Percentiles rank a stretch among this genome's conserved stretches.
phyloP scores from a whole-genome alignment of 1,140 invertebrate species.

The Bombus vancouverensis region DNA sequence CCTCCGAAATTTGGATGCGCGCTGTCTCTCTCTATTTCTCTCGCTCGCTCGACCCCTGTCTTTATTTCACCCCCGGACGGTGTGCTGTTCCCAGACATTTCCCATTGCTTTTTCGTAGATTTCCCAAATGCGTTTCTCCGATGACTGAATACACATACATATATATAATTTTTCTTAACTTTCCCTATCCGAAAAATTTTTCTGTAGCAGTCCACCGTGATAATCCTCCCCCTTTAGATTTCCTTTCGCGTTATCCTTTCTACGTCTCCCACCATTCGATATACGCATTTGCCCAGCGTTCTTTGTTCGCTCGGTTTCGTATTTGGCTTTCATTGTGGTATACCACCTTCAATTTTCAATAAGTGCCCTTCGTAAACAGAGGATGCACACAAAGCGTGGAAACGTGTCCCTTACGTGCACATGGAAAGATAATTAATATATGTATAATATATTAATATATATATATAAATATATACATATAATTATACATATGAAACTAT shows the following conservation, averaged over 20 bases:
- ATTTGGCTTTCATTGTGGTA: conserved; percentile 39
- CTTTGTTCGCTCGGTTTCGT: conserved; percentile 37
- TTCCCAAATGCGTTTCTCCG: conserved; percentile 7
- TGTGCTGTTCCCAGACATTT: conserved; percentile 39
- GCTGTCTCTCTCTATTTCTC: conserved; percentile 42
- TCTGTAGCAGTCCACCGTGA: neutral
- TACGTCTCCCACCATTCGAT: conserved; percentile 8
- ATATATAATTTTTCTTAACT: conserved; percentile 24
- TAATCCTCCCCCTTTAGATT: neutral
- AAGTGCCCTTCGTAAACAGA: conserved; percentile 31
- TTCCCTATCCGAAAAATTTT: conserved; percentile 1
- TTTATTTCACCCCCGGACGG: conserved; percentile 36
- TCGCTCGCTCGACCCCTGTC: conserved; percentile 45
- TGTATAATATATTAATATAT: neutral
- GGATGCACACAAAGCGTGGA: conserved; percentile 33
- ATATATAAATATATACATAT: neutral
- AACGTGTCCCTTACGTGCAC: neutral
- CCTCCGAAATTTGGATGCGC: conserved; percentile 59
- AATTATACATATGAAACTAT: neutral
- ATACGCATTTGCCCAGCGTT: conserved; percentile 40
- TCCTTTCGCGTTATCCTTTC: conserved; percentile 1
- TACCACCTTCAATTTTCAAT: conserved; percentile 38
- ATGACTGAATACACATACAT: conserved; percentile 9
- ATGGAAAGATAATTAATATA: neutral
- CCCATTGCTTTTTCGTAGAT: conserved; percentile 33